Conservation (phyloP, 1,140 invertebrate species). For the Rhagoletis zephyria region DNA sequence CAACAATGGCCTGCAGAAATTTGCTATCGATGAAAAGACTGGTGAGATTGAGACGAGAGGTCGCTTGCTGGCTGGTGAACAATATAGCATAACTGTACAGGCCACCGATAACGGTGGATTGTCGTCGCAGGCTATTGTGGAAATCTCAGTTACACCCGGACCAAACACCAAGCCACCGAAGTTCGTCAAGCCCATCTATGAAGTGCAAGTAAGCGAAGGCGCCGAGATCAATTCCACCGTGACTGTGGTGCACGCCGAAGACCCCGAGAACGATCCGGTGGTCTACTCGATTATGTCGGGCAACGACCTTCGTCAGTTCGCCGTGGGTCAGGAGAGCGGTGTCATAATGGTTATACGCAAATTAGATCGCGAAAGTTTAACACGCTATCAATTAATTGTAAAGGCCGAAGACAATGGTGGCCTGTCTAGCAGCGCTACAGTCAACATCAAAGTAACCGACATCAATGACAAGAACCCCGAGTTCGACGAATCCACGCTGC, state of each 20-base stretch:
- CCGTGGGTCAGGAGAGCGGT: slow-evolving; percentile 86
- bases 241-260: slow-evolving; percentile 83
- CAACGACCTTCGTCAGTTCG: slow-evolving; percentile 88
- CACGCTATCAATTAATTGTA: slow-evolving; percentile 87
- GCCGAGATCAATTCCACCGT: slow-evolving; percentile 89
- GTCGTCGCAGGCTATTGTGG: slow-evolving; percentile 86
- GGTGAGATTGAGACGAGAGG: slow-evolving; percentile 85
- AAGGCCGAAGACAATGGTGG: slow-evolving; percentile 89
- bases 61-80: slow-evolving; percentile 86
- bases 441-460: slow-evolving; percentile 90
- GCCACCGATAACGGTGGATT: slow-evolving; percentile 82
- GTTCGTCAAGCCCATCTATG: slow-evolving; percentile 85
- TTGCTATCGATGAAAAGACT: slow-evolving; percentile 85
- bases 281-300: slow-evolving; percentile 88
- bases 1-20: slow-evolving; percentile 89
- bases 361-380: slow-evolving; percentile 89
- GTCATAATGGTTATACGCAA: slow-evolving; percentile 87
- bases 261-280: slow-evolving; percentile 90
- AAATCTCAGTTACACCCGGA: slow-evolving; percentile 85
- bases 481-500: slow-evolving; percentile 80
- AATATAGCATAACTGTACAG: slow-evolving; percentile 89
- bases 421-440: slow-evolving; percentile 84
- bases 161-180: slow-evolving; percentile 88
- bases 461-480: slow-evolving; percentile 92
- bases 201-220: slow-evolving; percentile 89